Base-by-base conservation (phyloP, 1,140 invertebrate species). In the Diploscapter pachys region DNA sequence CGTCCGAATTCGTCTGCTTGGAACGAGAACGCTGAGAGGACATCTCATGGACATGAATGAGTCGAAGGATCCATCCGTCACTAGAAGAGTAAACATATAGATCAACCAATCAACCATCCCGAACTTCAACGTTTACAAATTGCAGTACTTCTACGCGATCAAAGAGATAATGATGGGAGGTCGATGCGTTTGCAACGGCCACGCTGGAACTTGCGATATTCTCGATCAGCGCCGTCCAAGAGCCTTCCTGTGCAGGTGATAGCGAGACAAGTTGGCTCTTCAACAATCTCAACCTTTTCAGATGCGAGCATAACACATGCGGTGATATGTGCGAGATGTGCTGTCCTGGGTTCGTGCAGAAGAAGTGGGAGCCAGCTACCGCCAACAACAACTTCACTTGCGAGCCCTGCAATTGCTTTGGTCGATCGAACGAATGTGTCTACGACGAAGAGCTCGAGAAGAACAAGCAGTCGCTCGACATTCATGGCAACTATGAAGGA, bases 141-240 rank as follows among this genome's bases (percentile, higher is more conserved):
- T 90, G 59, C 86, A 96, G 93, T 99, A 99, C 83, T 99, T 96
- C 88, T 99, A 99, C 87, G 96, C 95, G 66, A 97, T 99, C 79
- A 97, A 98, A 89, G 96, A 99, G 85, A 97, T 99, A 78, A 94
- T 93, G 83, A 95, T 99, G 80, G 96, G 95, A 11, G 96, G 96
- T 70, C 90, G 95, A 5, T 99, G 96, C 87, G 94, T 98, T 87
- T 99, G 96, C 86, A 99, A 99, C 85, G 96, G 96, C 11, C 96
- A 99, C 86, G 96, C 96, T 0, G 91, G 93, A 68, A 91, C 90
- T 3, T 99, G 96, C 86, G 93, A 96, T 80, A 91, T 93, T n/a
- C 86, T 87, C 3, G 93, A 96, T 83, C 91, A 91, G 0, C 89
- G 89, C 51, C 89, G 93, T 83, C 90, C 91, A 31, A 90, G 91